Base-by-base conservation (phyloP, 2,888 invertebrate species). In the Syritta pipiens region DNA sequence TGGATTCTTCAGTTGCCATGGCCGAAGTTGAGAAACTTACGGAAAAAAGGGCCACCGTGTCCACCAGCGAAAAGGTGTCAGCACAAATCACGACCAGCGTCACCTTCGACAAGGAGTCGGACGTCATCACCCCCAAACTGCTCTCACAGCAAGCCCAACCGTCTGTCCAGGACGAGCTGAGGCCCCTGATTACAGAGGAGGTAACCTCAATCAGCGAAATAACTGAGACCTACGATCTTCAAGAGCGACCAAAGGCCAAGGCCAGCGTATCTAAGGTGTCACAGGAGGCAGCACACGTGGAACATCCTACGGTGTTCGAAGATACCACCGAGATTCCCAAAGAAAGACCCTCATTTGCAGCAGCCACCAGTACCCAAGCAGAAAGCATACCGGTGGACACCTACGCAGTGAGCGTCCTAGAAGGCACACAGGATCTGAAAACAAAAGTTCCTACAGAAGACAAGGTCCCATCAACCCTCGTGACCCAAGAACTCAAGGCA, bases 121-220 rank as follows among this genome's bases (percentile, higher is more conserved):
- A 63, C 4, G 48, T 63, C 0, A 30, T 7, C 3, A 9, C 32
- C 12, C 22, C 82, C 1, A 81, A 81, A 44, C n/a, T 79, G 0
- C 35, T 24, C 19, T 40, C 67, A 3, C 81, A 71, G 17, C 10
- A 71, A 6, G 46, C 62, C 7, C 53, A 75, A 2, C 24, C 57
- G 3, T 26, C 84, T 9, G 59, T 82, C 5, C 81, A 81, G 12
- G 81, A 81, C n/a, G 83, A 83, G 35, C 65, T 83, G 1, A 82
- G 82, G 40, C 81, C 85, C 2, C 28, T 84, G 4, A 17, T 84
- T 9, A 84, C 85, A 0, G 85, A 87, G 55, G 87, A 88, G 79
- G 81, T 83, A n/a, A 30, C 85, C 0, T 69, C 83, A 10, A 17
- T 86, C 1, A 84, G 51, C 62, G 79, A 83, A 5, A 84, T 87